A percentile compares a stretch with the other conserved stretches of the same genome.
These are phyloP conservation scores for Periparus ater DNA, from an alignment of 2,797 vertebrate genomes.

Conservation along the genomic window DNA sequence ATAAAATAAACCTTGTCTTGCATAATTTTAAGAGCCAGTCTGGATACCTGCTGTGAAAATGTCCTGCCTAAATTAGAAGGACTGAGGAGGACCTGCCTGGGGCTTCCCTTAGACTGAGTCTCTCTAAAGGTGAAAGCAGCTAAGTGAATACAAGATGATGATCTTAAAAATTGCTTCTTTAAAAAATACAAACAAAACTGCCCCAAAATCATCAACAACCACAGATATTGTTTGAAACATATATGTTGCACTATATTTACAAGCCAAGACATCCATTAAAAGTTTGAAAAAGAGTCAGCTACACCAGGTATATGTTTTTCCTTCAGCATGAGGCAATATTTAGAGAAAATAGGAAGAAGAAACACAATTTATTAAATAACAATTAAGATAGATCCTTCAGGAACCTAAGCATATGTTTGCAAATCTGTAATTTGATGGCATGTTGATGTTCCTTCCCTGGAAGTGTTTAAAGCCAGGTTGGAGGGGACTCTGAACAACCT, in stretches of 20 bases:
- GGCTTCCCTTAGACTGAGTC: not conserved
- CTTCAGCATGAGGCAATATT: not conserved
- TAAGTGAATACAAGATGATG: rapidly evolving
- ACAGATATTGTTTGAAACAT: not conserved
- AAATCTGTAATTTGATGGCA: not conserved
- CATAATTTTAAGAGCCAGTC: not conserved
- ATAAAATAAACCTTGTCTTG: not conserved
- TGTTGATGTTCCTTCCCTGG: rapidly evolving
- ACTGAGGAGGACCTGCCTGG: not conserved
- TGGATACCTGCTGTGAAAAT: not conserved
- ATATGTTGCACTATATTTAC: not conserved
- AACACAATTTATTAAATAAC: not conserved
- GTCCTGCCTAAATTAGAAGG: not conserved
- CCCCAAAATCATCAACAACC: not conserved
- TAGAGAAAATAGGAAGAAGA: not conserved
- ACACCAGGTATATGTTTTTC: not conserved
- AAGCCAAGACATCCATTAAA: not conserved
- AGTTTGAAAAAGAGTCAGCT: not conserved
- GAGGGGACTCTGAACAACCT: not conserved
- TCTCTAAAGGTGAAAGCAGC: not conserved
- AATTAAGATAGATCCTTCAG: not conserved
- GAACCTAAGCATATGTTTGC: not conserved
- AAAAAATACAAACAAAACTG: not conserved
- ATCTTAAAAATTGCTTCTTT: not conserved
- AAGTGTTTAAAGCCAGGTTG: not conserved